Percentiles rank a stretch among this genome's conserved stretches.
Evolutionary conservation across 2,113 vertebrate genomes (phyloP).

Genomic region (Thermophis baileyi): DNA sequence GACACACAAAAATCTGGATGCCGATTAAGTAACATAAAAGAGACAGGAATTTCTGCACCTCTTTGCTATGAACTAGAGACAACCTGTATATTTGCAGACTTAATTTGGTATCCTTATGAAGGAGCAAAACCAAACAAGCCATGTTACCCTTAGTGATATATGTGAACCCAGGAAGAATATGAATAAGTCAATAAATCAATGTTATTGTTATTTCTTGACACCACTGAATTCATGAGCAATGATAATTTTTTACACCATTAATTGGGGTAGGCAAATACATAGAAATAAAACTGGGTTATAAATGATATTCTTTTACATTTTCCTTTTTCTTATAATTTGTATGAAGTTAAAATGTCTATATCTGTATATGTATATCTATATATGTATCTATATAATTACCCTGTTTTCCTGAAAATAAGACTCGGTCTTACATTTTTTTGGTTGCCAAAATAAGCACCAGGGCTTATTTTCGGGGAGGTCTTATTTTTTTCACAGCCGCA

Average conservation of each 20-base stretch:
- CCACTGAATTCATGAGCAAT: neutral
- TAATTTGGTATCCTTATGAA: neutral
- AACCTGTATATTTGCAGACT: neutral
- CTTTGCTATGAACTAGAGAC: neutral
- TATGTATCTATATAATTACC: too few species aligned
- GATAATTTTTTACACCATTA: neutral
- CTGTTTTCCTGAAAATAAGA: too few species aligned
- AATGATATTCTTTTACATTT: neutral
- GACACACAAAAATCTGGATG: neutral
- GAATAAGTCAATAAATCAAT: neutral
- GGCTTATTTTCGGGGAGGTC: too few species aligned
- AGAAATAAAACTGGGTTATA: neutral
- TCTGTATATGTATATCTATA: neutral
- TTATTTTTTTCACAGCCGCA: too few species aligned
- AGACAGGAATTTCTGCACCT: neutral
- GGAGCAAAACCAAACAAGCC: neutral
- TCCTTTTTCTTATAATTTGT: neutral
- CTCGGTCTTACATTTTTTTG: too few species aligned
- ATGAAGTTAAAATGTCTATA: neutral
- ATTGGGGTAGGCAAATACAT: neutral
- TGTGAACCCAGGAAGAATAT: neutral
- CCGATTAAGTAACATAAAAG: neutral
- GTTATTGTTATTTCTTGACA: neutral
- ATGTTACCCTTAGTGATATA: neutral
- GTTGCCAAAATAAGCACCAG: too few species aligned